Percentiles rank a stretch among this genome's conserved stretches.
phyloP scores from a whole-genome alignment of 2,113 vertebrate genomes.

The Lanius collurio region DNA sequence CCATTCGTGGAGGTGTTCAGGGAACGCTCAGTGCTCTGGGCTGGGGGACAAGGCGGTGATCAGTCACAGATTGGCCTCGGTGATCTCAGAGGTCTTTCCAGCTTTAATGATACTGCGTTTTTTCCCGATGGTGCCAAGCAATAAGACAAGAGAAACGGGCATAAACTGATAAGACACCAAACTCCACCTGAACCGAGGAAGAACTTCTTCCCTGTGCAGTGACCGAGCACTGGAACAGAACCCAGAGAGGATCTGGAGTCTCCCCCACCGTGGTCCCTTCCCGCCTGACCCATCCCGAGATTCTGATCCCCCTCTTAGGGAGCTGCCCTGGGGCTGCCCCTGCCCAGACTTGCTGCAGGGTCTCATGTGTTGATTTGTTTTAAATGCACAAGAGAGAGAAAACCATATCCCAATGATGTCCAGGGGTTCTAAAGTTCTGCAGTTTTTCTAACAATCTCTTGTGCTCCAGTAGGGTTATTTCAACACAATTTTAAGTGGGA shows the following conservation, averaged over 20 bases:
- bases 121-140: not conserved
- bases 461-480: not conserved
- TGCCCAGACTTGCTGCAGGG: too few species aligned
- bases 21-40: not conserved
- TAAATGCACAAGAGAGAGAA: accelerated
- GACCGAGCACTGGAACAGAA: not conserved
- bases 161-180: too few species aligned
- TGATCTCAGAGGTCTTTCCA: not conserved
- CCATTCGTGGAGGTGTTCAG: accelerated
- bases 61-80: not conserved
- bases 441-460: not conserved
- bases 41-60: not conserved
- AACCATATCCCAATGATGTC: accelerated
- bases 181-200: not conserved
- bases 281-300: not conserved
- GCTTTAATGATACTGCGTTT: accelerated
- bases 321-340: not conserved
- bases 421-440: not conserved
- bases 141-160: not conserved
- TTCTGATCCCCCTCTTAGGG: not conserved
- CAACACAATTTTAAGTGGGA: not conserved
- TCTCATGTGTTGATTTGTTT: accelerated
- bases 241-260: not conserved
- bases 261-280: not conserved
- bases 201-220: not conserved